phyloP scores from a whole-genome alignment of 35 echinoderm and acorn worm genomes.

The Acanthaster planci region DNA sequence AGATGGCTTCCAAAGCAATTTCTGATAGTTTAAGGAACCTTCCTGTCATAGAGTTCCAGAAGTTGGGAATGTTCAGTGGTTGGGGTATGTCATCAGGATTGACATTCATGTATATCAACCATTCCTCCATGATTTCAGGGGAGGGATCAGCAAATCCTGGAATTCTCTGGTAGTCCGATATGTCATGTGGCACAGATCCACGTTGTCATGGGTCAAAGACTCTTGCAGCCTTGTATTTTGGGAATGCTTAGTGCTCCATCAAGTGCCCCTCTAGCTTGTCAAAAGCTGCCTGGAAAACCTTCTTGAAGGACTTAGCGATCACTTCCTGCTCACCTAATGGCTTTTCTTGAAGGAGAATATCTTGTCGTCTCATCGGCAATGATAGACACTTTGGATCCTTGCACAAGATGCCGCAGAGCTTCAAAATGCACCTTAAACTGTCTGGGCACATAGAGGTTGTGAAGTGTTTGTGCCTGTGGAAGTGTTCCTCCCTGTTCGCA shows the following conservation, averaged over 20 bases:
- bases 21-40: slow-evolving; percentile 38
- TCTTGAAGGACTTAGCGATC: slow-evolving; percentile 39
- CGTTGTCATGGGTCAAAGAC: slow-evolving; percentile 66
- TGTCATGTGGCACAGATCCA: slow-evolving; percentile 28
- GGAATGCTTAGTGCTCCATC: slow-evolving; percentile 23
- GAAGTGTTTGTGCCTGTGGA: slow-evolving; percentile 57
- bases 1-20: slow-evolving; percentile 54
- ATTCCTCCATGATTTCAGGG: slow-evolving; percentile 39
- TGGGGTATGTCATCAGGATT: slow-evolving; percentile 40
- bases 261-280: slow-evolving; percentile 46
- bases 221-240: slow-evolving; percentile 53
- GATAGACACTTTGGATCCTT: slow-evolving; percentile 48
- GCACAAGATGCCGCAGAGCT: slow-evolving; percentile 39
- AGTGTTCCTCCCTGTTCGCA: slow-evolving; percentile 56
- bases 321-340: not conserved
- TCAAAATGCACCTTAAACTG: slow-evolving; percentile 41
- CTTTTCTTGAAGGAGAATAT: slow-evolving; percentile 22
- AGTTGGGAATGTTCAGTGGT: slow-evolving; percentile 38
- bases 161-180: slow-evolving; percentile 34
- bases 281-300: slow-evolving; percentile 45
- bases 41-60: slow-evolving; percentile 37
- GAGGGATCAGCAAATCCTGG: slow-evolving; percentile 22
- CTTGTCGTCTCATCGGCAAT: slow-evolving; percentile 74
- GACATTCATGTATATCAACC: slow-evolving; percentile 47
- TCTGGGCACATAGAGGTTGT: slow-evolving; percentile 43